phyloP scores from a whole-genome alignment of 2,888 invertebrate genomes.

The Mallateleia sp. region DNA sequence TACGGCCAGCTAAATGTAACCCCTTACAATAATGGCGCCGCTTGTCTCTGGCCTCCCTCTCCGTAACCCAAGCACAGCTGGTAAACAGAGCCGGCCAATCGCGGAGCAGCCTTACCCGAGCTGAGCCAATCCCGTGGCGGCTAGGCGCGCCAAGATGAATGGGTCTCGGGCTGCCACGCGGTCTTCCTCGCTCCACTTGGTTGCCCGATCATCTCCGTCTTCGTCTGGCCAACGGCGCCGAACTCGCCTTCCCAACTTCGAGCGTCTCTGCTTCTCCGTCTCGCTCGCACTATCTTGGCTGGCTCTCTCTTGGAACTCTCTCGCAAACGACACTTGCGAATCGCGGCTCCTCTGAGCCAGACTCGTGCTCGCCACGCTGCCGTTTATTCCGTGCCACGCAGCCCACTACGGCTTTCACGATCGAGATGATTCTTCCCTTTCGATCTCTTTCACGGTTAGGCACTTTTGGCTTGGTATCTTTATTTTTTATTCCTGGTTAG shows the following conservation, averaged over 20 bases:
- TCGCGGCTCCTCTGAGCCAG: conserved; percentile 65
- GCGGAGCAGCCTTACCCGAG: conserved; percentile 86
- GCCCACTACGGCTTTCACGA: conserved; percentile 56
- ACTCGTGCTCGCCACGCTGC: conserved; percentile 77
- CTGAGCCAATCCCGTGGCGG: conserved; percentile 87
- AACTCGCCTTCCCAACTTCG: conserved; percentile 50
- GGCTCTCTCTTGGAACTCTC: conserved; percentile 61
- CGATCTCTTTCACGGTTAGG: conserved; percentile 13
- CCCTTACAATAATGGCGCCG: conserved; percentile 90
- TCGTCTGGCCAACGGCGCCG: conserved; percentile 53
- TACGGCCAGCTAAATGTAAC: conserved; percentile 90
- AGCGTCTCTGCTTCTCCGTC: conserved; percentile 66
- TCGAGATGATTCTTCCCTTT: conserved; percentile 18
- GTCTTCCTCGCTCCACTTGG: conserved; percentile 76
- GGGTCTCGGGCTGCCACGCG: conserved; percentile 85
- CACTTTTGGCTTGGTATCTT: conserved; percentile 2
- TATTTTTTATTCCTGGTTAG: neutral
- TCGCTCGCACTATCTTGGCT: conserved; percentile 55
- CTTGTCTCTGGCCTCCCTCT: conserved; percentile 90
- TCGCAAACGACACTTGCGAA: conserved; percentile 71
- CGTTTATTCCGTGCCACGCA: conserved; percentile 79
- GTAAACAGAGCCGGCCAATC: conserved; percentile 89
- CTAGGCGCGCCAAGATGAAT: conserved; percentile 90
- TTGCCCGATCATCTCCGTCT: conserved; percentile 62
- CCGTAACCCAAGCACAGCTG: conserved; percentile 88